phyloP scores from a whole-genome alignment of 2,797 vertebrate genomes.

The Botia almorhae region DNA sequence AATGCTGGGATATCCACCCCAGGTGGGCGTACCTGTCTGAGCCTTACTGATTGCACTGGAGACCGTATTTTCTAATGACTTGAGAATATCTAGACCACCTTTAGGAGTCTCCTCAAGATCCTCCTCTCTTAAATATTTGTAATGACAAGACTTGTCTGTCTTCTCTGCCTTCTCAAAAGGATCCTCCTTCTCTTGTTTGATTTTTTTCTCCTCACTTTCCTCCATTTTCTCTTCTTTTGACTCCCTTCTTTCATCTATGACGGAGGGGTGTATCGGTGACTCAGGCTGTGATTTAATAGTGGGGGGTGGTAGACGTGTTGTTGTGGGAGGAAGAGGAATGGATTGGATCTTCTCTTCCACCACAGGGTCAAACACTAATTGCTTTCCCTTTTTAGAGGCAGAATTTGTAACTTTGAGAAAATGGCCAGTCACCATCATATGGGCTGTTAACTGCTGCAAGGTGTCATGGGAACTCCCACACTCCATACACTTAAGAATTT shows the following conservation, averaged over 20 bases:
- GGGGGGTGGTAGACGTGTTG: conserved; percentile 84
- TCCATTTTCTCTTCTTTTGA: conserved; percentile 72
- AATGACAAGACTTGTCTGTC: conserved; percentile 74
- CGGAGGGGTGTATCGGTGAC: conserved; percentile 78
- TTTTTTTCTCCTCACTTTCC: conserved; percentile 81
- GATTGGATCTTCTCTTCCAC: conserved; percentile 97
- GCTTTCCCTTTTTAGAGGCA: conserved; percentile 97
- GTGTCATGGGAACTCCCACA: conserved; percentile 98
- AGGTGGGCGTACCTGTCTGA: conserved; percentile 95
- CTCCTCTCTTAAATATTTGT: conserved; percentile 95
- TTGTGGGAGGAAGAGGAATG: conserved; percentile 93
- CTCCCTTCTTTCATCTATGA: conserved; percentile 83
- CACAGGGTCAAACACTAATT: conserved; percentile 91
- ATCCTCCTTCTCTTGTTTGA: conserved; percentile 93
- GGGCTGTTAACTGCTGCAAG: conserved; percentile 96
- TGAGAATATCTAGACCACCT: conserved; percentile 93
- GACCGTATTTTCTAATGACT: conserved; percentile 96
- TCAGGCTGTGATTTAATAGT: conserved; percentile 86
- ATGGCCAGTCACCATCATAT: conserved; percentile 99
- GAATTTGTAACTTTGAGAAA: conserved; percentile 98
- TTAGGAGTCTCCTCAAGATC: conserved; percentile 93
- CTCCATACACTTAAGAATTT: conserved; percentile 99
- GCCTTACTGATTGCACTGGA: conserved; percentile 98
- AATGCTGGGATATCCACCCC: conserved; percentile 98
- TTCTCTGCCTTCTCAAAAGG: conserved; percentile 71